phyloP scores from a whole-genome alignment of 2,797 vertebrate genomes.

The Miichthys miiuy region DNA sequence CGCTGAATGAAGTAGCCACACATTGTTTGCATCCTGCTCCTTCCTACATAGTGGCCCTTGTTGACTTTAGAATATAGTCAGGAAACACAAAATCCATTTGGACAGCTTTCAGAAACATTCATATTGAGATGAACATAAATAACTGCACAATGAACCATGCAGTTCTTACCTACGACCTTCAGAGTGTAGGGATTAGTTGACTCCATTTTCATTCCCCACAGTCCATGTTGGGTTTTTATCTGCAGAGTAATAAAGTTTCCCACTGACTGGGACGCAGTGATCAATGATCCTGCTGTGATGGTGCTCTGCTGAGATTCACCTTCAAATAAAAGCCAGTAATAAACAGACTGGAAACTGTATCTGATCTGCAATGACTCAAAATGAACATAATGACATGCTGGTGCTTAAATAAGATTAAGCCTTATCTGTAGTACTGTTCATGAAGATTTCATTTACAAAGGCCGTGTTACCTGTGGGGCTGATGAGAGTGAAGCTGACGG shows the following conservation, averaged over 20 bases:
- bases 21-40: neutral
- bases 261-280: slow-evolving; percentile 44
- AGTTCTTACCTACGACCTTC: slow-evolving; percentile 73
- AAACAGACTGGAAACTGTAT: neutral
- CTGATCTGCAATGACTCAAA: neutral
- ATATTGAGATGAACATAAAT: neutral
- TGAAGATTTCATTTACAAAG: neutral
- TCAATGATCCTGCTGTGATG: slow-evolving; percentile 49
- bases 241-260: slow-evolving; percentile 70
- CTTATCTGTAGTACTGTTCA: neutral
- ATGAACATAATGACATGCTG: too few species aligned
- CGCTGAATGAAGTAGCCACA: neutral
- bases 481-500: slow-evolving; percentile 52
- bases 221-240: slow-evolving; percentile 57
- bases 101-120: neutral
- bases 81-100: too few species aligned
- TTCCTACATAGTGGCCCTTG: neutral
- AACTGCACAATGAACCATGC: neutral
- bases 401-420: neutral
- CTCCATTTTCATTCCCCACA: slow-evolving; percentile 65
- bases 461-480: slow-evolving; percentile 67
- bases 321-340: slow-evolving; percentile 31
- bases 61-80: too few species aligned
- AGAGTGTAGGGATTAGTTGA: slow-evolving; percentile 72
- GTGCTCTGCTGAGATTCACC: slow-evolving; percentile 57